phyloP scores from a whole-genome alignment of 2,797 vertebrate species.

The Galago senegalensis region DNA sequence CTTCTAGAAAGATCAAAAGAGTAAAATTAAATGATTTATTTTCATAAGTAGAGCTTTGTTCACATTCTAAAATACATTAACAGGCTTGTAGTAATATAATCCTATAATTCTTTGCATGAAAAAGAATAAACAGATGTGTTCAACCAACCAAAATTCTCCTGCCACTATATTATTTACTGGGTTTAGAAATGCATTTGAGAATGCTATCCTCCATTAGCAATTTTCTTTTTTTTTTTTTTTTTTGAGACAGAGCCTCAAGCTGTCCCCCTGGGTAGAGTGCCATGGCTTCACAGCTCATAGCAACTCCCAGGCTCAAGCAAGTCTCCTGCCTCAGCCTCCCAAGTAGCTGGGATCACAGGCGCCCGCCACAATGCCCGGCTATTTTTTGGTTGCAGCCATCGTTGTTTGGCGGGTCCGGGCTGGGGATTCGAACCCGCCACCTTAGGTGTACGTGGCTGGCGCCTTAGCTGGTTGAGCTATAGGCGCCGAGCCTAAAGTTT shows the following conservation, averaged over 20 bases:
- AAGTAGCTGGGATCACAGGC: too few species aligned
- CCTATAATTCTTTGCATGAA: neutral
- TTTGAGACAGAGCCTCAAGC: too few species aligned
- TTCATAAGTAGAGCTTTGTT: neutral
- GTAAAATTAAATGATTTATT: neutral
- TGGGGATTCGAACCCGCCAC: too few species aligned
- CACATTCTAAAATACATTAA: neutral
- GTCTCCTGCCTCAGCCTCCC: too few species aligned
- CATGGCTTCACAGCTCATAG: too few species aligned
- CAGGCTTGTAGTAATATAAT: neutral
- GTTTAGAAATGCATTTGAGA: neutral
- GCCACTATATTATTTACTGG: neutral
- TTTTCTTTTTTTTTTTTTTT: neutral
- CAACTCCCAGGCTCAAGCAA: too few species aligned
- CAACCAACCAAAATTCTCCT: neutral
- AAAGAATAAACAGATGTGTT: constrained; percentile 34
- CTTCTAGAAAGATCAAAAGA: neutral
- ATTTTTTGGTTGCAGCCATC: too few species aligned
- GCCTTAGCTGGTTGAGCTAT: too few species aligned
- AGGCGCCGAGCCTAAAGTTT: neutral
- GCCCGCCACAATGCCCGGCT: too few species aligned
- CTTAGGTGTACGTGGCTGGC: too few species aligned
- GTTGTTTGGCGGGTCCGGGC: too few species aligned
- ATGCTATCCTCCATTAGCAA: neutral
- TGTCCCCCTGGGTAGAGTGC: too few species aligned